Evolutionary conservation across 2,113 vertebrate species (phyloP).

Genomic region (Columbina picui): DNA sequence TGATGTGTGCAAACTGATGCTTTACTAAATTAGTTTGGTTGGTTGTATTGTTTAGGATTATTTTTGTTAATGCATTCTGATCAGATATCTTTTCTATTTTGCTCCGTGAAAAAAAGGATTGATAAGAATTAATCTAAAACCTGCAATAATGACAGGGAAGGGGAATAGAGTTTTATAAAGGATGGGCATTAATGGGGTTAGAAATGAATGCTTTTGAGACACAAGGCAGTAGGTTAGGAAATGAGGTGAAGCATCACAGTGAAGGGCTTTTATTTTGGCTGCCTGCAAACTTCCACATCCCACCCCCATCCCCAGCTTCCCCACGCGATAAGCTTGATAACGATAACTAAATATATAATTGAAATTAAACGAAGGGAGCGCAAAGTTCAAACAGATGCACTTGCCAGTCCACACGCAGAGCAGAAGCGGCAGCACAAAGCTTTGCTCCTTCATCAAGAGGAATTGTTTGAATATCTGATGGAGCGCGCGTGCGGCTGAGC

Average conservation of each 20-base stretch:
- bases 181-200: background rate
- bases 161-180: background rate
- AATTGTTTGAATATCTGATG: constrained; percentile 3
- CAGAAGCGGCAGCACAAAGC: background rate
- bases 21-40: background rate
- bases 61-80: background rate
- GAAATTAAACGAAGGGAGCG: background rate
- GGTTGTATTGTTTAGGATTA: background rate
- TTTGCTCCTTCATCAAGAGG: background rate
- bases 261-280: background rate
- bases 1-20: background rate
- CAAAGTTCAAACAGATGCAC: background rate
- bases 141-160: background rate
- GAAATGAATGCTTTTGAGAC: background rate
- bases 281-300: background rate
- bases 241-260: background rate
- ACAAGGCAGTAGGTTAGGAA: background rate
- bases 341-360: background rate
- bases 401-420: background rate
- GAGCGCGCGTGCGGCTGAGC: background rate
- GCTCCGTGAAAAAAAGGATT: background rate
- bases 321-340: background rate
- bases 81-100: background rate
- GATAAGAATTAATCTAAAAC: background rate
- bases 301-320: background rate